Conservation (phyloP, 2,113 vertebrate genomes). For the Panurus biarmicus region DNA sequence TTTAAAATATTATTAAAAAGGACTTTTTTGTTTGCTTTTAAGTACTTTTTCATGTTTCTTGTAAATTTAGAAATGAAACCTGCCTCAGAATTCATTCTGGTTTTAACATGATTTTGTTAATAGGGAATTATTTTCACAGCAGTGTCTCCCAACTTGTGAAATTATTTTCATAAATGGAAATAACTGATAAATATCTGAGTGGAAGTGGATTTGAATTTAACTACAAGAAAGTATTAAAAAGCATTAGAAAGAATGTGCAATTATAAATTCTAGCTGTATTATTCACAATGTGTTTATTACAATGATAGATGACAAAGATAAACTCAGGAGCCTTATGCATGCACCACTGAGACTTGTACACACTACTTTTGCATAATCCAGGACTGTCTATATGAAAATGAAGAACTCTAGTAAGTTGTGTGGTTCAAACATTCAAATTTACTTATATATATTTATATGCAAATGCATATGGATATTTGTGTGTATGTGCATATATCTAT, state of each 20-base stretch:
- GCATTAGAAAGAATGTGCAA: not conserved
- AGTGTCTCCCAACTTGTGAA: not conserved
- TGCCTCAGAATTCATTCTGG: not conserved
- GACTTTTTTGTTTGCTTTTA: not conserved
- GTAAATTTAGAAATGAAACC: not conserved
- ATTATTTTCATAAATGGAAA: not conserved
- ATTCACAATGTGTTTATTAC: not conserved
- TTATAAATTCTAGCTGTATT: not conserved
- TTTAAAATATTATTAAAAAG: not conserved
- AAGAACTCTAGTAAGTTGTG: not conserved
- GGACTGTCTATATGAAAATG: not conserved
- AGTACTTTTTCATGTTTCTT: not conserved
- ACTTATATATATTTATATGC: not conserved
- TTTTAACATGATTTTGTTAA: not conserved
- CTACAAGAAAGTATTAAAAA: not conserved
- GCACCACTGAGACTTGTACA: not conserved
- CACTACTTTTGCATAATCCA: not conserved
- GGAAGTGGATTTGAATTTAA: not conserved
- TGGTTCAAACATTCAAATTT: not conserved
- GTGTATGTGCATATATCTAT: too few species aligned
- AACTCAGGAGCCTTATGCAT: not conserved
- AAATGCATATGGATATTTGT: too few species aligned
- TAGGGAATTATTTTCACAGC: not conserved
- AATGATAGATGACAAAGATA: not conserved
- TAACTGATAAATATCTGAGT: not conserved